phyloP scores from a whole-genome alignment of 1,140 invertebrate species.

The Agrypnia vestita region DNA sequence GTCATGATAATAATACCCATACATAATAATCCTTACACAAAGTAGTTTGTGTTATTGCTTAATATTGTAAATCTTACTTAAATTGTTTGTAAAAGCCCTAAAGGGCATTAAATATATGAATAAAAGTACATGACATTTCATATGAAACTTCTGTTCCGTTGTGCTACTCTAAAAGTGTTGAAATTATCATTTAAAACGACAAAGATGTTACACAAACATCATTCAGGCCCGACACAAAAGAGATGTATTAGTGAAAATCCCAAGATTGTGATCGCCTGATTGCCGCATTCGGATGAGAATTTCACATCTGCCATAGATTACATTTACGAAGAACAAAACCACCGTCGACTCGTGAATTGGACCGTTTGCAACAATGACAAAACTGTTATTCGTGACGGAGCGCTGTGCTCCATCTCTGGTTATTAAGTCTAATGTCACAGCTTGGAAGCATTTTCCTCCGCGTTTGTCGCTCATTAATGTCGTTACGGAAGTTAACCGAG shows the following conservation, averaged over 20 bases:
- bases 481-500: constrained; percentile 35
- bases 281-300: not conserved
- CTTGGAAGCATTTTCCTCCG: constrained; percentile 1
- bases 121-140: too few relatives aligned
- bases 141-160: too few relatives aligned
- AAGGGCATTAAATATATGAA: too few relatives aligned
- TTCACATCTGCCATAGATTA: not conserved
- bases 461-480: constrained; percentile 35
- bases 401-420: not conserved
- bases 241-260: not conserved
- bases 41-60: too few relatives aligned
- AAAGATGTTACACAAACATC: not conserved
- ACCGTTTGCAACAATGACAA: constrained; percentile 15
- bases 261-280: not conserved
- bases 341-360: constrained; percentile 14
- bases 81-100: too few relatives aligned
- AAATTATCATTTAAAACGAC: not conserved
- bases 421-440: constrained; percentile 15
- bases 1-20: too few relatives aligned
- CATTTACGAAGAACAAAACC: not conserved
- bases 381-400: constrained; percentile 3
- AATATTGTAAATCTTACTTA: too few relatives aligned
- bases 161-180: too few relatives aligned
- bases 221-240: not conserved
- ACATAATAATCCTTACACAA: too few relatives aligned